Conservation (phyloP, 2,797 vertebrate species). For the Schizopygopsis malacanthus region DNA sequence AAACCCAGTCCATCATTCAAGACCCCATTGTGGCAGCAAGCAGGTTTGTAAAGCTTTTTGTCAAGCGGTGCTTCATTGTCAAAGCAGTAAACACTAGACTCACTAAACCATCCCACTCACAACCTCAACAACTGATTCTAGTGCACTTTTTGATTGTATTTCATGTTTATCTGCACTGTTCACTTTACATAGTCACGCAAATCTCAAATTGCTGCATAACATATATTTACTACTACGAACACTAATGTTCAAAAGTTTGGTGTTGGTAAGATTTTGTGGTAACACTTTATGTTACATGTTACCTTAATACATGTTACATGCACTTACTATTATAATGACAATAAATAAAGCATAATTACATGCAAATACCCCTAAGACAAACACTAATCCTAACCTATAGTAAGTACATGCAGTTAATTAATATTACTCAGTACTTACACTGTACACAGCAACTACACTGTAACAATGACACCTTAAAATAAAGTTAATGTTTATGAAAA, state of each 20-base stretch:
- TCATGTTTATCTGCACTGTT: neutral
- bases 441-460: no score
- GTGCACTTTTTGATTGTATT: neutral
- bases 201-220: neutral
- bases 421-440: no score
- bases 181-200: slow-evolving; percentile 5
- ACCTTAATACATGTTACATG: no score
- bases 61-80: neutral
- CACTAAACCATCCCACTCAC: slow-evolving; percentile 1
- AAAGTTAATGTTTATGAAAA: no score
- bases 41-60: neutral
- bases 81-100: slow-evolving; percentile 1
- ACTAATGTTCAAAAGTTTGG: neutral
- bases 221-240: neutral
- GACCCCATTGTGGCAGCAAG: neutral
- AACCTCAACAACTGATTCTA: neutral
- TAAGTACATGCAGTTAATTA: no score
- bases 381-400: no score
- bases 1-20: neutral
- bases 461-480: no score
- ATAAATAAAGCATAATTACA: no score
- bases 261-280: neutral
- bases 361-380: no score
- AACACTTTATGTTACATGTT: no score
- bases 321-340: no score